Percentiles rank a stretch among this genome's conserved stretches.
These are phyloP conservation scores for Raja brachyura DNA, from an alignment of 2,113 vertebrate species.

Conservation along the genomic window DNA sequence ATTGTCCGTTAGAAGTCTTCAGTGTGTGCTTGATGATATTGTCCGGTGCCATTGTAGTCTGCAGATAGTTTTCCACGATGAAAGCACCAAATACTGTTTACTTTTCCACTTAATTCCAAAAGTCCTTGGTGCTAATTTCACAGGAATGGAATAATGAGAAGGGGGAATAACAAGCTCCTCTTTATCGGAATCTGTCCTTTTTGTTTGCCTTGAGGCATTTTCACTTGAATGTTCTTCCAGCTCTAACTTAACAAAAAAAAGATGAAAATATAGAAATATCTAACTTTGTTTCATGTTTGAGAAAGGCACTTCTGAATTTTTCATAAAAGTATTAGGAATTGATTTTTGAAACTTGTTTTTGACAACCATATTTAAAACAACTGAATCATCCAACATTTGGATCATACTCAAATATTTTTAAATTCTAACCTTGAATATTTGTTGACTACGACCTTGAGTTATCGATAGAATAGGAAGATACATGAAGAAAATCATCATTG, in stretches of 20 bases:
- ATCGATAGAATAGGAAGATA: too few relatives aligned
- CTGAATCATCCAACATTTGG: neutral
- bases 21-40: too few relatives aligned
- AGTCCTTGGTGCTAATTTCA: neutral
- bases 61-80: too few relatives aligned
- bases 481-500: neutral
- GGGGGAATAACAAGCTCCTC: too few relatives aligned
- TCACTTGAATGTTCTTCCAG: neutral
- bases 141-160: neutral
- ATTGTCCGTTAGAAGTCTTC: too few relatives aligned
- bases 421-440: neutral
- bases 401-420: neutral
- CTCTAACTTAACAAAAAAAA: neutral
- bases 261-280: neutral
- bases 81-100: too few relatives aligned
- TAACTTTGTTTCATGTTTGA: neutral
- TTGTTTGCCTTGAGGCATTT: neutral
- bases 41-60: too few relatives aligned
- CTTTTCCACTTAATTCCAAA: neutral
- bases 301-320: slow-evolving; percentile 1
- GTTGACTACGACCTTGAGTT: neutral
- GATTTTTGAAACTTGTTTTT: neutral
- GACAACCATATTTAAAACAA: neutral
- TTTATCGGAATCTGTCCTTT: neutral
- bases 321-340: neutral